Conservation (phyloP, 2,797 vertebrate species). For the Eupleurogrammus muticus region DNA sequence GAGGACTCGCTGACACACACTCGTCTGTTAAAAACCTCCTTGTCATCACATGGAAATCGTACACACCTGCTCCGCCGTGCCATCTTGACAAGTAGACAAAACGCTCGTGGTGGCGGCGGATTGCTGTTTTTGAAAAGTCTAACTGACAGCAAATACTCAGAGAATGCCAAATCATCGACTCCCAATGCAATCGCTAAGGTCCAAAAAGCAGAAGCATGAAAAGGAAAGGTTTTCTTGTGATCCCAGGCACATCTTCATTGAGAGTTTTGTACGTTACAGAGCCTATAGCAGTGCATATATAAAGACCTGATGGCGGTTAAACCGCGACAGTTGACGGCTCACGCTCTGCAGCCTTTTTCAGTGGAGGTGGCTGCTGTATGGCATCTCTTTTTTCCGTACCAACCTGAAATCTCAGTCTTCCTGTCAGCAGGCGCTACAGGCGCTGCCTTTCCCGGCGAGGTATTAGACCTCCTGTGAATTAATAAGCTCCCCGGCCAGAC, state of each 20-base stretch:
- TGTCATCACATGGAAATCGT: conserved; percentile 21
- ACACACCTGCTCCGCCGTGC: not conserved
- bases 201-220: conserved; percentile 30
- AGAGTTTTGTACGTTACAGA: conserved; percentile 53
- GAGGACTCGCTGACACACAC: conserved; percentile 7
- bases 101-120: conserved; percentile 14
- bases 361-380: conserved; percentile 73
- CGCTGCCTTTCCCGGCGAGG: conserved; percentile 40
- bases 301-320: conserved; percentile 53
- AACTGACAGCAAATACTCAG: conserved; percentile 18
- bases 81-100: conserved; percentile 41
- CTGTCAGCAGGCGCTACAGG: conserved; percentile 35
- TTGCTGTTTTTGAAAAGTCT: conserved; percentile 31
- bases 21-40: conserved; percentile 25
- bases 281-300: conserved; percentile 51
- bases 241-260: conserved; percentile 33
- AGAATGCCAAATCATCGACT: conserved; percentile 4
- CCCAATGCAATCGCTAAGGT: conserved; percentile 1
- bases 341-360: conserved; percentile 66
- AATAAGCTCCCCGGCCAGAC: conserved; percentile 54
- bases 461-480: conserved; percentile 58
- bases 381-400: conserved; percentile 57
- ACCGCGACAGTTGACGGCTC: conserved; percentile 67
- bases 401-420: conserved; percentile 47
- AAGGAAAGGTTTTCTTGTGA: conserved; percentile 40